Evolutionary conservation across 2,797 vertebrate species (phyloP), one percentile per base, ranked within the genome.

Genomic region (Anas capensis): DNA sequence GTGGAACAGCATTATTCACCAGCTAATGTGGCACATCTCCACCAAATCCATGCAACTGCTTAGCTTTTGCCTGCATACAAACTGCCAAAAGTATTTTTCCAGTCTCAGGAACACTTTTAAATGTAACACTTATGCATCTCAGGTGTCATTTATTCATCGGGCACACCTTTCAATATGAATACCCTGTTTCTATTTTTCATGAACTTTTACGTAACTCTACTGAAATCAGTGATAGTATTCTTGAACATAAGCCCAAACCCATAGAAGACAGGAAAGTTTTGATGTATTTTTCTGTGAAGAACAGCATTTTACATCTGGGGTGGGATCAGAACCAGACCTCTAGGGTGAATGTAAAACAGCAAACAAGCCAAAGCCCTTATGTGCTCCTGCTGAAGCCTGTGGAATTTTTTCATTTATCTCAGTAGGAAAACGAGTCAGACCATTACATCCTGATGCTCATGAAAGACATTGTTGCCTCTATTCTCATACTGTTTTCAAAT

Each of bases 1-100:
- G 56, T 38, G 49, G 33, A 92, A 80, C 33, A 70, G 36, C 33
- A 82, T 33, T 92, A 79, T 90, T 93, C 54, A 66, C 26, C 64
- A 69, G 17, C 15, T 69, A 61, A 64, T 14, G 11, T 56, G 44
- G 49, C 54, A 69, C 33, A 61, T 71, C 36, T 40, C 60, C 40
- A 58, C 38, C 34, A 57, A 91, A 82, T 80, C 36, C 36, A 61
- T 44, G 44, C 15, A 76, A 72, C 33, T 48, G 6, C 16, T 76
- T 81, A 9, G 8, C 11, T 84, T 88, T 64, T 5, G 0, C 11
- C 51, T 51, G 13, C 4, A 38, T 40, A 48, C 10, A 75, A 79
- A 54, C 27, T 20, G 8, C 6, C 13, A 24, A 46, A 80, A 88
- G 19, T 26, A 21, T 33, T 93, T 36, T 79, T 72, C 36, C 62